Evolutionary conservation across 1,140 invertebrate genomes (phyloP).

Genomic region (Bactericera cockerelli): DNA sequence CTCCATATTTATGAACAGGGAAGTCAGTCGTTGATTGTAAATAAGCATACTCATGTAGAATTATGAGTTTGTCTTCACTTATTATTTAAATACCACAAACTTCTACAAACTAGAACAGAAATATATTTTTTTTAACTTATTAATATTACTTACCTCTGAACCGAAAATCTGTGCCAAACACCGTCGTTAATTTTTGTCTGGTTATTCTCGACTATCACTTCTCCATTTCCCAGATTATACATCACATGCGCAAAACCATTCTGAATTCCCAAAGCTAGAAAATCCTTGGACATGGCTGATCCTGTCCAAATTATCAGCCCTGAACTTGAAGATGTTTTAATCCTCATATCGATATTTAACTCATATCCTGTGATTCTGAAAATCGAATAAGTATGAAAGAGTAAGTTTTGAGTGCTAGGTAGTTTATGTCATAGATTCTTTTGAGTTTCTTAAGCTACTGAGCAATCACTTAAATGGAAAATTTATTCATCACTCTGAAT

Average conservation of each 20-base stretch:
- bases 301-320: constrained; percentile 84
- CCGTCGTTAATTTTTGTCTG: constrained; percentile 77
- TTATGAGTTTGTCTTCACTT: too few relatives aligned
- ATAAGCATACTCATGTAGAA: too few relatives aligned
- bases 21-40: too few relatives aligned
- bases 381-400: constrained; percentile 14
- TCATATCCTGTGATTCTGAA: constrained; percentile 57
- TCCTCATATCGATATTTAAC: constrained; percentile 65
- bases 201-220: constrained; percentile 67
- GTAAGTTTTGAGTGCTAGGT: background rate
- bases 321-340: constrained; percentile 43
- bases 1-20: too few relatives aligned
- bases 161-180: constrained; percentile 75
- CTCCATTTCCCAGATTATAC: constrained; percentile 60
- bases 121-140: too few relatives aligned
- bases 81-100: too few relatives aligned
- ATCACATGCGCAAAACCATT: constrained; percentile 52
- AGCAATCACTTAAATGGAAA: too few relatives aligned
- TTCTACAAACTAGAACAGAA: too few relatives aligned
- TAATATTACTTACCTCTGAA: constrained; percentile 69
- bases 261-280: constrained; percentile 67
- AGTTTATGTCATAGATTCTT: too few relatives aligned
- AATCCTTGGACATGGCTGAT: constrained; percentile 44
- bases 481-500: too few relatives aligned
- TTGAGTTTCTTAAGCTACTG: too few relatives aligned